A percentile compares a stretch with the other conserved stretches of the same genome.
Conservation (phyloP, 2,113 vertebrate genomes). For the Neogobius melanostomus region DNA sequence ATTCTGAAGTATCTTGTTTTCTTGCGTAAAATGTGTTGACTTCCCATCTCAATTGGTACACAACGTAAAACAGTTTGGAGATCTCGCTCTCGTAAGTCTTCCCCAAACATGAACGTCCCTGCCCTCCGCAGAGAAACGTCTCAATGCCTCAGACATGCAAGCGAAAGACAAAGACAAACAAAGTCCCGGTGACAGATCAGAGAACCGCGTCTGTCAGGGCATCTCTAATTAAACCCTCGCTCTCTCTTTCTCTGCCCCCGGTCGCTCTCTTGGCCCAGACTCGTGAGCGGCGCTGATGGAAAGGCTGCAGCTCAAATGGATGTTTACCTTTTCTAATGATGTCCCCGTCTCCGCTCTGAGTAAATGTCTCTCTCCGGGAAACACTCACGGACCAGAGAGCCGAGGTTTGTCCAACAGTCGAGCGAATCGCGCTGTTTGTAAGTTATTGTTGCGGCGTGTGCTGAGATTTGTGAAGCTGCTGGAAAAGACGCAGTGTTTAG, state of each 20-base stretch:
- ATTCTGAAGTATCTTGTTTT: too few species aligned
- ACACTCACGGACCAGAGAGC: conserved; percentile 31
- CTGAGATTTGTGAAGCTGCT: background rate
- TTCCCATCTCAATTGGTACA: too few species aligned
- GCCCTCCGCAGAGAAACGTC: background rate
- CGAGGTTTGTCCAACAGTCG: conserved; percentile 29
- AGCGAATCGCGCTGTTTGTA: conserved; percentile 34
- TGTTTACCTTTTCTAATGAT: conserved; percentile 77
- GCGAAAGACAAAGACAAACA: too few species aligned
- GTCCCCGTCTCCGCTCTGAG: conserved; percentile 66
- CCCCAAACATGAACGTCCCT: background rate
- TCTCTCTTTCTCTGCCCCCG: conserved; percentile 35
- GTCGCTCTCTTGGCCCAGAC: conserved; percentile 65
- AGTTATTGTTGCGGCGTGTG: conserved; percentile 1
- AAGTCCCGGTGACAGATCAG: conserved; percentile 39
- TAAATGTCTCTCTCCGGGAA: conserved; percentile 49
- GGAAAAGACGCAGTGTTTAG: background rate
- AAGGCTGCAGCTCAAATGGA: conserved; percentile 71
- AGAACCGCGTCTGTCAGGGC: conserved; percentile 69
- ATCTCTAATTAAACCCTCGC: conserved; percentile 76
- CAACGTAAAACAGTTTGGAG: too few species aligned
- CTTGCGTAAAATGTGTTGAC: too few species aligned
- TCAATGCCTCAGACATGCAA: background rate
- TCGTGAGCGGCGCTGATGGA: conserved; percentile 68
- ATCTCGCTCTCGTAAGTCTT: too few species aligned